Percentiles rank a stretch among this genome's conserved stretches.
Conservation (phyloP, 2,888 invertebrate species). For the Syrista parreyssii region DNA sequence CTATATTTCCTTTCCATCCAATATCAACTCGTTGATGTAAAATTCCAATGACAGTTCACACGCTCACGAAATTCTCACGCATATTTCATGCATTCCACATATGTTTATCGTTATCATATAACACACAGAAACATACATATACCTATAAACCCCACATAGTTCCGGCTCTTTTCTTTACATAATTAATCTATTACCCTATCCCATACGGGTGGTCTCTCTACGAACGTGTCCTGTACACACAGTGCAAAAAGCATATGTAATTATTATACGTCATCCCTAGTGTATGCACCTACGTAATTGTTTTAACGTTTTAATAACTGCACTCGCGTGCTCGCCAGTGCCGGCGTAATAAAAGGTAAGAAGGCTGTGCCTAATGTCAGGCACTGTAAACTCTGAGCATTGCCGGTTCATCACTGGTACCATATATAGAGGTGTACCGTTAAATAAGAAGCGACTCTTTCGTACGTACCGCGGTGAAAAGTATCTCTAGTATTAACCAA, state of each 20-base stretch:
- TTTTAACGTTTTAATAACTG: constrained; percentile 62
- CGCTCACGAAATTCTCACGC: background rate
- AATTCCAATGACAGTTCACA: background rate
- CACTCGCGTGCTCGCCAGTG: constrained; percentile 45
- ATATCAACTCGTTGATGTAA: background rate
- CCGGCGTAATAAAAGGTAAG: constrained; percentile 10
- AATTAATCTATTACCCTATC: background rate
- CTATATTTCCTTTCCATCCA: background rate
- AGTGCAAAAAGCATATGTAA: constrained; percentile 44
- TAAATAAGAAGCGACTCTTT: background rate
- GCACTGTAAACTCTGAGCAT: background rate
- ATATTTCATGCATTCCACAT: background rate
- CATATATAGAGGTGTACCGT: background rate
- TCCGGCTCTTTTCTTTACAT: background rate
- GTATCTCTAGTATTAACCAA: background rate
- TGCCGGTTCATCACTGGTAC: background rate
- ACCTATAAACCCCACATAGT: background rate
- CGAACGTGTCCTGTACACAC: background rate
- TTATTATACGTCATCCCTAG: constrained; percentile 39
- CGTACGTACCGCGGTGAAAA: background rate
- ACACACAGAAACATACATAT: no score
- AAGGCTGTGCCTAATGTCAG: background rate
- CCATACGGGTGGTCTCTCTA: background rate
- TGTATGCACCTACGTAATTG: constrained; percentile 44
- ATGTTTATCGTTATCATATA: background rate